Conservation (phyloP, 2,797 vertebrate genomes). For the Lithobates sylvaticus region DNA sequence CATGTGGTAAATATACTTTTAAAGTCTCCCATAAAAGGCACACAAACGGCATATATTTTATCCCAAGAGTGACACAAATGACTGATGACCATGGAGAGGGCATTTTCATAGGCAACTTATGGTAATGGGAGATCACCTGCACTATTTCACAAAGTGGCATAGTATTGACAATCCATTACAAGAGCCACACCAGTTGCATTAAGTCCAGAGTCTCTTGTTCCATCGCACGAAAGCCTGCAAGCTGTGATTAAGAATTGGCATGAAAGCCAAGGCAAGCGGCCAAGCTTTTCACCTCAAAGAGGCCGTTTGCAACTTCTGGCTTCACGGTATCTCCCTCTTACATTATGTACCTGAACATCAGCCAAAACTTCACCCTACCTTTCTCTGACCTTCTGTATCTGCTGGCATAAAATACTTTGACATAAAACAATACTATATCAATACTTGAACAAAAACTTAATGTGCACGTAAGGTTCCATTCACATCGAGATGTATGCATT, state of each 20-base stretch:
- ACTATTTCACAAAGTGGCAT: slow-evolving; percentile 25
- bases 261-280: slow-evolving; percentile 33
- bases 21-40: no score
- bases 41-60: not conserved
- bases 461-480: not conserved
- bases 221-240: slow-evolving; percentile 43
- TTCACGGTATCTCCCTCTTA: slow-evolving; percentile 28
- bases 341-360: slow-evolving; percentile 31
- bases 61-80: no score
- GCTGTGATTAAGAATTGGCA: slow-evolving; percentile 54
- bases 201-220: slow-evolving; percentile 54
- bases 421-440: not conserved
- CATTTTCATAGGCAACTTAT: not conserved
- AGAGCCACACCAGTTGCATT: slow-evolving; percentile 42
- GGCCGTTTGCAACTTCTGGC: slow-evolving; percentile 42
- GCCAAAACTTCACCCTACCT: slow-evolving; percentile 16
- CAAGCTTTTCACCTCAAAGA: slow-evolving; percentile 49
- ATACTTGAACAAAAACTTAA: not conserved
- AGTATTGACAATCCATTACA: slow-evolving; percentile 13
- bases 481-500: no score
- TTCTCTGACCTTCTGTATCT: slow-evolving; percentile 8
- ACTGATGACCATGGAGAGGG: no score
- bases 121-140: not conserved
- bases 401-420: not conserved
- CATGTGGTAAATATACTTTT: no score